Evolutionary conservation across 2,888 invertebrate genomes (phyloP), one percentile per base, ranked within the genome.

Genomic region (Diarsia dahlii): DNA sequence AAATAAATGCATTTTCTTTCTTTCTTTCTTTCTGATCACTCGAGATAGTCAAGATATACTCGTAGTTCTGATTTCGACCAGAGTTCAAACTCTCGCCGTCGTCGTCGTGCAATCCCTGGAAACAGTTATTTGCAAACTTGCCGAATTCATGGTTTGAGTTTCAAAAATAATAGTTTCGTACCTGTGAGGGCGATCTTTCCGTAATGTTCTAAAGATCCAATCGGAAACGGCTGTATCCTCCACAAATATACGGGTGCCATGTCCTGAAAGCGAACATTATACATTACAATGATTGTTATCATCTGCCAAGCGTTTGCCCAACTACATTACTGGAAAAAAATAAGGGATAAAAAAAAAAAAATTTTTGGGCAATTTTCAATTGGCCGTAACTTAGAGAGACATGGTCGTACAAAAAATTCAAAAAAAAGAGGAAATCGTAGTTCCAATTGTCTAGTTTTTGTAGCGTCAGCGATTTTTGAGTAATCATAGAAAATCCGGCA

Each of bases 101-200:
- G 18, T 20, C 18, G 58, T 58, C 58, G 8, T 15, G 12, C 15
- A 58, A 58, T 28, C 18, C 15, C 3, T 28, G 58, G 28, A 58
- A 58, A 58, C 18, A 18, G 28, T 58, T 28, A 58, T 28, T 58
- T 28, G 28, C 18, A 13, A 23, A 28, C 18, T 71, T 66, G 13
- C 23, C 3, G 13, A 52, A 52, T 23, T 45, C 15, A 20, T 1
- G 13, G 15, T 28, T 20, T 67, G 52, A 52, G 1, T 15, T 28
- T 45, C 9, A 20, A 12, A 20, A 3, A 2, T 28, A 13, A 2
- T 15, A 23, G 45, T 18, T n/a, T 23, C 70, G 34, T 84, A 94
- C 95, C 92, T 80, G 93, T 91, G 3, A 94, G 73, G 0, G 93
- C 93, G 46, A 95, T 88, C 86, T 95, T 95, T 5, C 91, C 94